Base-by-base conservation (phyloP, 2,888 invertebrate species). In the Cerceris rybyensis region DNA sequence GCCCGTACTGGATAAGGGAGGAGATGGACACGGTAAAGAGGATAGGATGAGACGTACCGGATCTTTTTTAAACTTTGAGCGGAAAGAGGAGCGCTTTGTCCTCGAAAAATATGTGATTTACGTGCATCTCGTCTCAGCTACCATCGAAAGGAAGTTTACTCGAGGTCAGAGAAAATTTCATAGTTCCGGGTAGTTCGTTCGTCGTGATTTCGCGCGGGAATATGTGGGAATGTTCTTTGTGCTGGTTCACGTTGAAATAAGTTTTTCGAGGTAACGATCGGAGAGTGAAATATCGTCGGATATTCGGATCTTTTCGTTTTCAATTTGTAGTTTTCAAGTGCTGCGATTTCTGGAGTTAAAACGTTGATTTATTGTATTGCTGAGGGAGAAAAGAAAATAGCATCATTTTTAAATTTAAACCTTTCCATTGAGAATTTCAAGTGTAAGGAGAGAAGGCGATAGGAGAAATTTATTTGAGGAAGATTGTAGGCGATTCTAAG, bases 41-140 rank as follows among this genome's bases (percentile, higher is more conserved):
- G 70, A 59, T 55, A 60, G 70, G 58, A 63, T 46, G 65, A 59
- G 57, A 70, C 59, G 61, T 68, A 67, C 41, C 54, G 13, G 43
- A 61, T 49, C 60, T 61, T 75, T 69, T 70, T 77, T 75, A 75
- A 78, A 78, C 68, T 70, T 78, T 63, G 67, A 61, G 49, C 65
- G 49, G 49, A 59, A 28, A 43, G 67, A 39, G 64, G 57, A 68
- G 43, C 55, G 55, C 71, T 75, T 78, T 75, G 67, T 75, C 64
- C 63, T 68, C 63, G 67, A 66, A 55, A 70, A 78, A 57, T 65
- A 68, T 68, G 59, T 61, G 61, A 58, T 46, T n/a, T 67, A 58
- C 55, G 46, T 39, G 64, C 54, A 16, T 28, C 55, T 13, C 64
- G 49, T 41, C 59, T 59, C 52, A 7, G 39, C 52, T 52, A 41